Base-by-base conservation (phyloP, 2,113 vertebrate genomes). In the Hemiscyllium ocellatum region DNA sequence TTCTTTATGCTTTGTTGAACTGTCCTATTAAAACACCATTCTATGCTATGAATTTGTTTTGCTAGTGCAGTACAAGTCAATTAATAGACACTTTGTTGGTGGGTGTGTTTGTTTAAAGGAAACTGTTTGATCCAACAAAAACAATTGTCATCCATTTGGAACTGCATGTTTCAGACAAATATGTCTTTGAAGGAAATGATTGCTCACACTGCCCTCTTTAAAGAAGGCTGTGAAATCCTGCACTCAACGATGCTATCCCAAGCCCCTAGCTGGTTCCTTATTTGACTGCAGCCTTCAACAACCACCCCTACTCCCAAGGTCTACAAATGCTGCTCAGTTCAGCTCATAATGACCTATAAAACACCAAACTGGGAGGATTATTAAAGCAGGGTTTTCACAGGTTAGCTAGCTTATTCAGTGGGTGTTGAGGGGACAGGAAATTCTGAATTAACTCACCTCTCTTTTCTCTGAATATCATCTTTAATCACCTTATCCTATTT, bases 11-110 rank as follows among this genome's bases (percentile, higher is more conserved):
- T 15, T 29, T 76, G 42, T 95, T 95, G 94, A 95, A 95, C 94
- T 95, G 94, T 72, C 94, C 69, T 95, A 95, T 95, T 95, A 95
- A 95, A 72, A 33, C 68, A 95, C 68, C 94, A 95, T 95, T 50
- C 20, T 72, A 50, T 22, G 19, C 94, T 50, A 42, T 29, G n/a
- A 94, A 29, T 50, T 42, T 42, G 93, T 69, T 94, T 94, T 94
- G 94, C 70, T 50, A 95, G 24, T 26, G 19, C 37, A 76, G 42
- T 47, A 65, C 52, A 56, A 33, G 50, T 52, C 50, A 90, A 61
- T 89, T 90, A 90, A 90, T 90, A 72, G 94, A 52, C 42, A 72
- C 68, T 95, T 72, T 29, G 69, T 50, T 72, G 19, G 94, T 72
- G 42, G 26, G 47, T 72, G 69, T 95, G 24, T 95, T 70, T 95